These are phyloP conservation scores for Muscicapa adusta DNA, from an alignment of 2,113 vertebrate species.

Conservation along the genomic window DNA sequence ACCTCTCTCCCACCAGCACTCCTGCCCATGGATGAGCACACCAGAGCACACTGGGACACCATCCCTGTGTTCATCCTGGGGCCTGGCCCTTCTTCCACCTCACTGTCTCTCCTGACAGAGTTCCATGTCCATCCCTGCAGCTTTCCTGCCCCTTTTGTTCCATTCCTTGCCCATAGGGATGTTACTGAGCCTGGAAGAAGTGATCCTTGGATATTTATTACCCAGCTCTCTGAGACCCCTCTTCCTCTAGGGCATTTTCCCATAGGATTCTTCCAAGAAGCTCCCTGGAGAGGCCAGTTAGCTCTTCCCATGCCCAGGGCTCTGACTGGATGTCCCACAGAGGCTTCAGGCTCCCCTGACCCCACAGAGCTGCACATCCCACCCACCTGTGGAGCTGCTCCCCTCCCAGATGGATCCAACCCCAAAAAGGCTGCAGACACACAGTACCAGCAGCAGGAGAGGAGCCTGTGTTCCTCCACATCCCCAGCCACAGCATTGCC, in stretches of 20 bases:
- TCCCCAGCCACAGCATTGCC: neutral
- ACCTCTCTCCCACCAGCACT: neutral
- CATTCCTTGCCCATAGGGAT: neutral
- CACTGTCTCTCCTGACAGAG: neutral
- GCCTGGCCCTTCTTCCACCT: neutral
- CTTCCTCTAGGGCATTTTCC: neutral
- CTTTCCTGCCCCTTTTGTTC: neutral
- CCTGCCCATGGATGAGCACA: neutral
- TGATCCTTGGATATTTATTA: neutral
- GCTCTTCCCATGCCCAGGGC: too few species aligned
- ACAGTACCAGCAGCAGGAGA: neutral
- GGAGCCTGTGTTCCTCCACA: rapidly evolving
- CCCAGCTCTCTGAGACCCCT: neutral
- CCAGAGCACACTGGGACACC: neutral
- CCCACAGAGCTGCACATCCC: neutral
- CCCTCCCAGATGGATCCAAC: rapidly evolving
- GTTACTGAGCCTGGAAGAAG: neutral
- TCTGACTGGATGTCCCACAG: neutral
- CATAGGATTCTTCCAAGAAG: neutral
- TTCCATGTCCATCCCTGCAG: neutral
- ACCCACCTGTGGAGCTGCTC: neutral
- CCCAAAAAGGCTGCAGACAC: too few species aligned
- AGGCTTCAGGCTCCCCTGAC: neutral
- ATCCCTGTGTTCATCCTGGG: neutral
- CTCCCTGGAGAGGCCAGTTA: neutral